Evolutionary conservation across 2,797 vertebrate species (phyloP), one percentile per base, ranked within the genome.

Genomic region (Falco concolor): DNA sequence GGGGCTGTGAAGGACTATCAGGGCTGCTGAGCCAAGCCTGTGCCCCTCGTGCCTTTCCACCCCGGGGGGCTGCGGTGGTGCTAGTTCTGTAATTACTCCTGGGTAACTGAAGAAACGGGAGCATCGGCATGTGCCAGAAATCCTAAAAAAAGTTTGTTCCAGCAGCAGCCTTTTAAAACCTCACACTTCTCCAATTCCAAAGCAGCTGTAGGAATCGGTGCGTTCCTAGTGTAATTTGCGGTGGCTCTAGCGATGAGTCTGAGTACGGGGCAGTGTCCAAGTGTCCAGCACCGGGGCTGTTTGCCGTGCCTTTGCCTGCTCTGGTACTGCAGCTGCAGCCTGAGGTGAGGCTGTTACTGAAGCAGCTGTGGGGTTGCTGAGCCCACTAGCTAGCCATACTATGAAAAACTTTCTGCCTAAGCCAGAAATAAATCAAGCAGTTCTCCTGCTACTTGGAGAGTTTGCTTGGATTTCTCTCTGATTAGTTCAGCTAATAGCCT

Each of bases 261-360:
- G 65, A 63, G 18, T 13, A 13, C 3, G 18, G 50, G 44, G 13
- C 7, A 1, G 2, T 5, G 9, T 21, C 64, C 38, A 34, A 1
- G 2, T 5, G 9, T 25, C 64, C 38, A n/a, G 42, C 22, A 4
- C 0, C 36, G 13, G 30, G 17, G 1, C 22, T 0, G 0, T 65
- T 50, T 36, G 25, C 0, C 2, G 22, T 59, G 85, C 47, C 50
- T 73, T 50, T 7, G 11, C 0, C 0, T 27, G 18, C 57, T 76
- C 54, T 38, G 36, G 38, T n/a, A 4, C 5, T 59, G 86, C 44
- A 60, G 38, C 49, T 57, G 36, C 52, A 54, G 36, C 36, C 52
- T 24, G n/a, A 34, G 53, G 8, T 40, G 27, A 82, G 52, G n/a
- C 12, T n/a, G 13, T 27, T 20, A 49, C 27, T 12, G 5, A 36